Percentiles rank a stretch among this genome's conserved stretches.
These are phyloP conservation scores for Stichodactyla mertensii DNA, from an alignment of 64 coral and sea anemone genomes.

Conservation along the genomic window DNA sequence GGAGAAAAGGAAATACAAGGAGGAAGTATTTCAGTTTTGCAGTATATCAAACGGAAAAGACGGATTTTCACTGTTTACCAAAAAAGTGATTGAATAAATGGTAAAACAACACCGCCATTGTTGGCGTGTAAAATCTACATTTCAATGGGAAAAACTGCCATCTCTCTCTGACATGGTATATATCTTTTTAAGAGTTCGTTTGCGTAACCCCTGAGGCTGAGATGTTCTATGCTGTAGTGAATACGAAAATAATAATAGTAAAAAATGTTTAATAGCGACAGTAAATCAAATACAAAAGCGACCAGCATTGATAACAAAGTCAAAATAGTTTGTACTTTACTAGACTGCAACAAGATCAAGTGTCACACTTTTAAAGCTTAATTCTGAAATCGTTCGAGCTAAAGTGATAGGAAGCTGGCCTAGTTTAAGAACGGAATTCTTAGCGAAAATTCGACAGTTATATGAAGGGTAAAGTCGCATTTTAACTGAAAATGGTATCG, in stretches of 20 bases:
- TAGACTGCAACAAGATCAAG: no score
- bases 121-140: background rate
- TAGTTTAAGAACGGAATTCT: background rate
- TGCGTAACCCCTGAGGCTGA: background rate
- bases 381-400: background rate
- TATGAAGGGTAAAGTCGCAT: background rate
- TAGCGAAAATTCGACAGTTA: background rate
- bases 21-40: background rate
- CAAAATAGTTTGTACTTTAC: no score
- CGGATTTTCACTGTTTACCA: background rate
- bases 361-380: no score
- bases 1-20: background rate
- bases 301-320: no score
- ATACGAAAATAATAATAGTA: no score
- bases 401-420: background rate
- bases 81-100: slow-evolving; percentile 1
- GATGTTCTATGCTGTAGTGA: background rate
- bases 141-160: background rate
- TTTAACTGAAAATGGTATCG: background rate
- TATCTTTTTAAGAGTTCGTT: background rate
- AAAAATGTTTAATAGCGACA: background rate
- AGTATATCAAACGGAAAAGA: background rate
- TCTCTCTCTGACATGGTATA: background rate
- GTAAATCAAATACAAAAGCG: background rate
- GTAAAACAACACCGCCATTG: background rate